These are phyloP conservation scores for Paratilapia polleni DNA, from an alignment of 2,113 vertebrate genomes.

Conservation along the genomic window DNA sequence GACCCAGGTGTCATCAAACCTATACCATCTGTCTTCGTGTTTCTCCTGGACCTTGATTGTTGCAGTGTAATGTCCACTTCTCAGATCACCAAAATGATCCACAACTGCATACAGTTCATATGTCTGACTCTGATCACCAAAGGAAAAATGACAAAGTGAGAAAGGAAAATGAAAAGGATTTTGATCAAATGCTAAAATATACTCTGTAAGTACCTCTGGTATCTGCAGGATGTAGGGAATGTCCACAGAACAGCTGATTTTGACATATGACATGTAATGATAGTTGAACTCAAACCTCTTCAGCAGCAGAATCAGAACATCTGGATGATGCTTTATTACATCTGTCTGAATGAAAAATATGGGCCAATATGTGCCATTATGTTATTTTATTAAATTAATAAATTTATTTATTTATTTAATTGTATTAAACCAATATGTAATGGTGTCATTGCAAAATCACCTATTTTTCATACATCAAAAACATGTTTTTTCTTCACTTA, in stretches of 20 bases:
- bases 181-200: neutral
- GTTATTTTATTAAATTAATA: no score
- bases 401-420: neutral
- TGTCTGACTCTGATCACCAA: fast-evolving
- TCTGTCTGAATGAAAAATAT: constrained; percentile 22
- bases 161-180: neutral
- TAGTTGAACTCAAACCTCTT: constrained; percentile 76
- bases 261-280: constrained; percentile 48
- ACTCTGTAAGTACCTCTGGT: neutral
- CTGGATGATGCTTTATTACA: constrained; percentile 56
- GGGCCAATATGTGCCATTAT: neutral
- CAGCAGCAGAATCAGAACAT: constrained; percentile 71
- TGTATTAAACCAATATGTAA: neutral
- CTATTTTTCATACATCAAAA: neutral
- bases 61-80: neutral
- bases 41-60: neutral
- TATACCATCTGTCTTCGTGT: neutral
- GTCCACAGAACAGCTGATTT: constrained; percentile 42
- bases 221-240: constrained; percentile 51
- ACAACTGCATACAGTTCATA: constrained; percentile 11
- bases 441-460: no score
- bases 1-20: neutral
- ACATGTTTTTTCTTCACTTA: constrained; percentile 49
- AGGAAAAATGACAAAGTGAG: neutral
- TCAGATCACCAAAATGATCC: constrained; percentile 4